Evolutionary conservation across 92 coral and sea anemone species (phyloP).

Genomic region (Zoanthus gigantus): DNA sequence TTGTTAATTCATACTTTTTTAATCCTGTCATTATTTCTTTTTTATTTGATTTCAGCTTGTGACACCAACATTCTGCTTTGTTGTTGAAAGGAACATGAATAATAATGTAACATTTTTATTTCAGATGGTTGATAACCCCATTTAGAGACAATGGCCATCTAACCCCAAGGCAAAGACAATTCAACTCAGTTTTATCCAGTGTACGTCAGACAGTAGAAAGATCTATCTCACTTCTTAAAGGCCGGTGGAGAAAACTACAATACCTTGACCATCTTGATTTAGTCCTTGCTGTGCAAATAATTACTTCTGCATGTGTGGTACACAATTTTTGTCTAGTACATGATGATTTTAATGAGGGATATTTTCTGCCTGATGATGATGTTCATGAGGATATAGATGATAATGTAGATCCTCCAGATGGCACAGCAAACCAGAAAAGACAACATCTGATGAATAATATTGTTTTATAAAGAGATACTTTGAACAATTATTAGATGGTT

Average conservation of each 20-base stretch:
- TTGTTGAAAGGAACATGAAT: background rate
- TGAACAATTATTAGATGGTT: background rate
- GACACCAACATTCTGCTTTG: background rate
- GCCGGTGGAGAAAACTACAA: slow-evolving; percentile 27
- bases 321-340: slow-evolving; percentile 25
- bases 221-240: slow-evolving; percentile 30
- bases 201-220: slow-evolving; percentile 26
- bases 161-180: slow-evolving; percentile 32
- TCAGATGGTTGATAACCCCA: slow-evolving; percentile 25
- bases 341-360: slow-evolving; percentile 21
- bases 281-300: slow-evolving; percentile 18
- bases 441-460: background rate
- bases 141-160: slow-evolving; percentile 29
- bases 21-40: background rate
- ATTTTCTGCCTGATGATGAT: slow-evolving; percentile 18
- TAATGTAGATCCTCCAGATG: slow-evolving; percentile 7
- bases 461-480: background rate
- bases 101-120: slow-evolving; percentile 3
- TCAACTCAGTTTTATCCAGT: slow-evolving; percentile 13
- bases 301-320: slow-evolving; percentile 8
- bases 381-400: slow-evolving; percentile 5
- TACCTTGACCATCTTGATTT: slow-evolving; percentile 27
- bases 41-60: background rate
- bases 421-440: slow-evolving; percentile 5
- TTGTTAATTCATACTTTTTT: background rate